Conservation (phyloP, 2,888 invertebrate genomes). For the Hipparchia sbordonii region DNA sequence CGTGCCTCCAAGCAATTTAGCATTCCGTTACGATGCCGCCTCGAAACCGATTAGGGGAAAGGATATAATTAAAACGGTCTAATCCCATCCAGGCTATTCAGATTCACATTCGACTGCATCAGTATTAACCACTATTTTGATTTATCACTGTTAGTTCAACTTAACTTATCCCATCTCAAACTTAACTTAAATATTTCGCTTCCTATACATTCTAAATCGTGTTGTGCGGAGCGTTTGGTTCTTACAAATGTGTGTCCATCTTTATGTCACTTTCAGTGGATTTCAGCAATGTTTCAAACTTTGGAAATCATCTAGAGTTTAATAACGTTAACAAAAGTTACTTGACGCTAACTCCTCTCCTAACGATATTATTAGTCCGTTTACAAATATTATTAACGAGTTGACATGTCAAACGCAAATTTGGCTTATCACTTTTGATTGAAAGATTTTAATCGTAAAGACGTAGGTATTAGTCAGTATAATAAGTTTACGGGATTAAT, state of each 20-base stretch:
- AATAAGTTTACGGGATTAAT: background rate
- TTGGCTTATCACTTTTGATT: background rate
- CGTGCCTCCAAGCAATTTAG: too few species aligned
- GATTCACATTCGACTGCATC: too few species aligned
- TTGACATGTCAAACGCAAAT: conserved; percentile 3
- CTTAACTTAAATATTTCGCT: too few species aligned
- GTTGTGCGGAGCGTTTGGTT: background rate
- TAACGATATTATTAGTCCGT: conserved; percentile 5
- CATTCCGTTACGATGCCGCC: too few species aligned
- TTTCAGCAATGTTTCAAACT: conserved; percentile 5
- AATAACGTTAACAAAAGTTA: conserved; percentile 16
- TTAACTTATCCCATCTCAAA: too few species aligned
- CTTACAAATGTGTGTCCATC: background rate
- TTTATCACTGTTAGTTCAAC: too few species aligned
- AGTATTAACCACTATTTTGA: too few species aligned
- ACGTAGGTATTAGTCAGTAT: too few species aligned
- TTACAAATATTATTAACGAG: background rate
- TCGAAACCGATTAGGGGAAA: too few species aligned
- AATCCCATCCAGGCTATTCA: too few species aligned
- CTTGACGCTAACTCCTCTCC: background rate
- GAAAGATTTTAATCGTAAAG: too few species aligned
- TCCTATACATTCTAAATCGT: background rate
- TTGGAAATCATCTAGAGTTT: conserved; percentile 5
- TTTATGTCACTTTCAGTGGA: background rate
- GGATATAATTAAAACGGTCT: too few species aligned